Evolutionary conservation across 2,113 vertebrate species (phyloP), one percentile per base, ranked within the genome.

Genomic region (Porphyrio hochstetteri): DNA sequence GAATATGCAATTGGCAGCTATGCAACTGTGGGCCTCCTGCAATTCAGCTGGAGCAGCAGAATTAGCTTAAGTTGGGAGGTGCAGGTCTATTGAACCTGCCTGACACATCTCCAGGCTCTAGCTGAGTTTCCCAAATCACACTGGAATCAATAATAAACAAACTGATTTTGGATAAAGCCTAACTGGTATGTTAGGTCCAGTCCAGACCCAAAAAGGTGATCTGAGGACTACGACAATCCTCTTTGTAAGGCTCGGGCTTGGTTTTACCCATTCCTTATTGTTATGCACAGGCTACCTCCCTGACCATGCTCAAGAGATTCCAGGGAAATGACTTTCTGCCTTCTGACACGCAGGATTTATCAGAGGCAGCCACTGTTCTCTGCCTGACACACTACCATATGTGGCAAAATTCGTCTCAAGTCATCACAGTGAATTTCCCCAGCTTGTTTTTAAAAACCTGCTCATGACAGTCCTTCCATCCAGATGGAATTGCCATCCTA

Each of bases 231-330:
- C 19, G 12, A 76, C 60, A 81, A 12, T 3, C 17, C 12, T 63
- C n/a, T 70, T 60, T 71, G 16, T n/a, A 38, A 86, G 71, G 52
- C 19, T n/a, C 17, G 35, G 57, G 24, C 48, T 69, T 69, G 11
- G 17, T 81, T 80, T 53, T 0, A 38, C 0, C 0, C 1, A 2
- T 31, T 69, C 67, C 9, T 61, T 48, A 16, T 8, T 60, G 20
- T 20, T 53, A 13, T 5, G 38, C 15, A 15, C 60, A 83, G 20
- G 46, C 28, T 10, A 15, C 1, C 1, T 46, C 64, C 46, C 53
- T 64, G 68, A 70, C 38, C 57, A 35, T 0, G 0, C 35, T 48
- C 35, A n/a, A 15, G 23, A 65, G 23, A 57, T 38, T 33, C 59
- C 85, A 83, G 56, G 23, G 48, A 69, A 93, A 52, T 17, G 2